Base-by-base conservation (phyloP, 1,140 invertebrate genomes). In the Drosophila lowei region DNA sequence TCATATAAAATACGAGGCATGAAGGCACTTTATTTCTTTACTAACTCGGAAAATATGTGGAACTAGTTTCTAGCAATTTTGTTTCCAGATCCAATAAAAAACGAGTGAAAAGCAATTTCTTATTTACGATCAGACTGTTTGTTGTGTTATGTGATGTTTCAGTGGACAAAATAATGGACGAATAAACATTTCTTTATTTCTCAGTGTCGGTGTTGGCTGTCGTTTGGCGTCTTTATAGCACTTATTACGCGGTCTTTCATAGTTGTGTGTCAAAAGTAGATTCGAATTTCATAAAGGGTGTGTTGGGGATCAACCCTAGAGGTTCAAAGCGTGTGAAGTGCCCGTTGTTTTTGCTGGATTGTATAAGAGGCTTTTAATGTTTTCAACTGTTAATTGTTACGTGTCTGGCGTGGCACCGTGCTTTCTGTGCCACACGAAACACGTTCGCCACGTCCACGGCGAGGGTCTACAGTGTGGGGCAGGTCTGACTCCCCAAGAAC, bases 331-430 rank as follows among this genome's bases (percentile, higher is more conserved):
- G 61, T 86, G 81, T 85, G 73, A 86, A 81, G 66, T 86, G 74
- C 64, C 56, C 42, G 48, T 70, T 68, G 64, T 70, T 68, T 74
- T 58, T 71, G 77, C 61, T 41, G 71, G 49, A 58, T 85, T 85
- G 86, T 86, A 81, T 86, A 85, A 85, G 70, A 59, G 49, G 77
- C 77, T 85, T 81, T 85, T 85, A 85, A 58, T 76, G 64, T 65
- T 86, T 84, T 86, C 86, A 85, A 86, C 81, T 85, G 81, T 85
- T 85, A 85, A 86, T 88, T 85, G 81, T 85, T 85, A 85, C 83
- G 80, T 85, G 73, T 62, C 60, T 73, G 21, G 52, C 63, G 55
- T n/a, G n/a, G n/a, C n/a, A n/a, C n/a, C n/a, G n/a, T 43, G 55
- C 42, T 54, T 57, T 70, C 47, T 65, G 41, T 66, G 72, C 47